phyloP scores from a whole-genome alignment of 1,140 invertebrate genomes.

The Drepana arcuata region DNA sequence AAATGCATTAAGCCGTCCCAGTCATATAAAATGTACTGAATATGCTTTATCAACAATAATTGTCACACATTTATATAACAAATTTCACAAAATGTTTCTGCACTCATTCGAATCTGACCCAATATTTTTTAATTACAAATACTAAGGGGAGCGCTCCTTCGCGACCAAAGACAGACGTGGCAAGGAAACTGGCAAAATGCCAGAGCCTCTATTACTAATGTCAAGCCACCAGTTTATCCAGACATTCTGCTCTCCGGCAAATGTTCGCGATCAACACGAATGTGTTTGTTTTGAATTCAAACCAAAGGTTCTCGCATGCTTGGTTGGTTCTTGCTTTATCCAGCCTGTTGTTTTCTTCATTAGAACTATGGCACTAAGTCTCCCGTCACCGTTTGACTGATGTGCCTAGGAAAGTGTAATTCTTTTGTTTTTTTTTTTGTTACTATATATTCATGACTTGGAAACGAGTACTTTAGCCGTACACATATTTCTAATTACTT shows the following conservation, averaged over 20 bases:
- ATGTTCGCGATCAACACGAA: constrained; percentile 14
- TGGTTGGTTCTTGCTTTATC: constrained; percentile 27
- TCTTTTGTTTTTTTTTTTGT: too few species aligned
- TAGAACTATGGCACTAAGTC: constrained; percentile 32
- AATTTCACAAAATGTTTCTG: too few species aligned
- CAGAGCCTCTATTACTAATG: constrained; percentile 41
- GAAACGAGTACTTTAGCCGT: too few species aligned
- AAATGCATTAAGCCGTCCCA: too few species aligned
- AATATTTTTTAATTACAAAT: constrained; percentile 27
- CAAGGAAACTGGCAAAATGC: constrained; percentile 34
- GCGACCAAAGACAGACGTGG: constrained; percentile 29
- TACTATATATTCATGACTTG: too few species aligned
- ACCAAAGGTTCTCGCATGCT: constrained; percentile 18
- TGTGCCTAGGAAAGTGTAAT: too few species aligned
- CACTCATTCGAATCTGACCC: too few species aligned
- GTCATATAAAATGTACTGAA: too few species aligned
- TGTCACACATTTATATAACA: too few species aligned
- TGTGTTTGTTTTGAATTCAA: constrained; percentile 16
- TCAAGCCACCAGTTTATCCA: constrained; percentile 28
- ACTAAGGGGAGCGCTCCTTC: constrained; percentile 18
- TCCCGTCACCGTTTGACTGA: constrained; percentile 13
- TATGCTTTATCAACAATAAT: too few species aligned
- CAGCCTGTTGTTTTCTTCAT: constrained; percentile 39
- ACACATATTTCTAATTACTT: too few species aligned
- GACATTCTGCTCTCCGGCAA: constrained; percentile 22